Conservation (phyloP, 1,140 invertebrate genomes). For the Aphidius gifuensis region DNA sequence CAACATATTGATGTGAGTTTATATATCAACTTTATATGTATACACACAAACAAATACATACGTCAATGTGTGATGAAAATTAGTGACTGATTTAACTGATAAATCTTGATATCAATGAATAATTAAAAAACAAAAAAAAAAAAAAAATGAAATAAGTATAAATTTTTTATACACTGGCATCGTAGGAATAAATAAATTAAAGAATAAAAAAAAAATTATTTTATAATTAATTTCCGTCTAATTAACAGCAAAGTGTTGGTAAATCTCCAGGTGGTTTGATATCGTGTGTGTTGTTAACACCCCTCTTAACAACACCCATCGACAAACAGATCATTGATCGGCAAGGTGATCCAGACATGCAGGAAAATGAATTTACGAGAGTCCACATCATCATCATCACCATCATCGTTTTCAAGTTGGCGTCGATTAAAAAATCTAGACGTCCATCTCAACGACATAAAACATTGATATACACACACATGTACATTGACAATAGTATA, state of each 20-base stretch:
- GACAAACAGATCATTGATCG: too few species aligned
- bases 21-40: too few species aligned
- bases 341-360: not conserved
- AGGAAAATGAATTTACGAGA: not conserved
- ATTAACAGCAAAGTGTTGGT: constrained; percentile 25
- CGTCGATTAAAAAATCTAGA: constrained; percentile 17
- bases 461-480: constrained; percentile 21
- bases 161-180: too few species aligned
- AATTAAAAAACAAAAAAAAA: too few species aligned
- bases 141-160: too few species aligned
- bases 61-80: too few species aligned
- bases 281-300: not conserved
- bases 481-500: not conserved
- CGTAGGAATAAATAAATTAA: too few species aligned
- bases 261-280: constrained; percentile 3
- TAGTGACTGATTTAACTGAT: too few species aligned
- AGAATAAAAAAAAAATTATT: not conserved
- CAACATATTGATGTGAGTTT: too few species aligned
- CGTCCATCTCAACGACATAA: not conserved
- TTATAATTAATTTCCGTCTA: constrained; percentile 38
- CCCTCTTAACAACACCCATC: not conserved
- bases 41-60: too few species aligned
- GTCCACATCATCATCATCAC: constrained; percentile 17
- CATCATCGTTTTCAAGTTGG: not conserved
- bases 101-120: too few species aligned